These are phyloP conservation scores for Isotomurus palustris DNA, from an alignment of 2,888 invertebrate species.

Conservation along the genomic window DNA sequence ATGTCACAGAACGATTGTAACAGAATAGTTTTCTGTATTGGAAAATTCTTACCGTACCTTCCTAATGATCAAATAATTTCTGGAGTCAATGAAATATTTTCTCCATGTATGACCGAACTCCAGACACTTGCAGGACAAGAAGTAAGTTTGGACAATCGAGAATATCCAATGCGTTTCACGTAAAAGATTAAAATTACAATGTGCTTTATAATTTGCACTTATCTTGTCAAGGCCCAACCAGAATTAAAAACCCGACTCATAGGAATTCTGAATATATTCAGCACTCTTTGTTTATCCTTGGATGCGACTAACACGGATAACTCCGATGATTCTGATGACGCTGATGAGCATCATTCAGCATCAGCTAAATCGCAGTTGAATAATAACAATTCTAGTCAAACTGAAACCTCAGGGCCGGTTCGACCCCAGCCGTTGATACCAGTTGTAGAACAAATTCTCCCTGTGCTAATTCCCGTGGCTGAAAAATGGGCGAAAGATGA, in stretches of 20 bases:
- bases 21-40: conserved; percentile 41
- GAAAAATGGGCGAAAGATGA: conserved; percentile 45
- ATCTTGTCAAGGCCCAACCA: conserved; percentile 28
- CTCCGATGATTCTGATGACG: conserved; percentile 33
- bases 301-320: conserved; percentile 30
- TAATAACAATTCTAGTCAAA: conserved; percentile 25
- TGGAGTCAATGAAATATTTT: conserved; percentile 44
- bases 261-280: conserved; percentile 39
- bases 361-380: conserved; percentile 23
- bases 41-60: conserved; percentile 40
- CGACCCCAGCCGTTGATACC: conserved; percentile 40
- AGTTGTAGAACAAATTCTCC: conserved; percentile 43
- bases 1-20: conserved; percentile 38
- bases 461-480: conserved; percentile 39
- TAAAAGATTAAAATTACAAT: neutral
- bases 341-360: conserved; percentile 17
- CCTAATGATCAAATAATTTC: conserved; percentile 42
- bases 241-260: conserved; percentile 37
- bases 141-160: conserved; percentile 10
- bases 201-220: neutral
- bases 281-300: conserved; percentile 41
- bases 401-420: neutral
- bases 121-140: conserved; percentile 36
- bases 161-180: neutral
- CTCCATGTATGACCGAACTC: conserved; percentile 38